A percentile compares a stretch with the other conserved stretches of the same genome.
Evolutionary conservation across 1,140 invertebrate species (phyloP).

Genomic region (Drosophila kanapiae): DNA sequence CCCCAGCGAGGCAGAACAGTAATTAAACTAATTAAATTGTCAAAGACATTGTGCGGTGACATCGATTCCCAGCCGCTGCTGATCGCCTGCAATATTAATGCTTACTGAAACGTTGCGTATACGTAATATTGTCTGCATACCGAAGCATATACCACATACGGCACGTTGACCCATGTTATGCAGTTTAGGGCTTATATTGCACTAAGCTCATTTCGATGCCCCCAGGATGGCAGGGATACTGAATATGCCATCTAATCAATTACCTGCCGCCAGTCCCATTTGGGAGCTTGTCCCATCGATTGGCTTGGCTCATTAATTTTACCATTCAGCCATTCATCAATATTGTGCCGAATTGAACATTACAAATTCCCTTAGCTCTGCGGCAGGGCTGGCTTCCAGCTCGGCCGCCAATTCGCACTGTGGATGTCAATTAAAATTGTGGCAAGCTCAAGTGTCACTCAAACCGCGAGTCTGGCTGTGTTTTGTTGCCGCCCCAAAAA

Average conservation of each 20-base stretch:
- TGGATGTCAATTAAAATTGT: conserved; percentile 80
- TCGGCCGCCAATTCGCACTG: conserved; percentile 11
- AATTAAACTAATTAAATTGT: conserved; percentile 56
- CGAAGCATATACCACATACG: conserved; percentile 18
- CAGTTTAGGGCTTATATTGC: conserved; percentile 27
- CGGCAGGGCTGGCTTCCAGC: background rate
- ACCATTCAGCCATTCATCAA: conserved; percentile 65
- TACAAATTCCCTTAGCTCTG: conserved; percentile 33
- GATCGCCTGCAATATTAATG: conserved; percentile 32
- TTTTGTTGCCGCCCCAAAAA: conserved; percentile 30
- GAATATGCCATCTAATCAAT: conserved; percentile 62
- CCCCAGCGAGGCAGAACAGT: conserved; percentile 4
- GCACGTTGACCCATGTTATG: conserved; percentile 26
- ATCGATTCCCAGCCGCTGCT: conserved; percentile 7
- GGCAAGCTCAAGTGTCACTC: conserved; percentile 77
- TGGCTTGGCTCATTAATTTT: conserved; percentile 61
- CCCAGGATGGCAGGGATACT: background rate
- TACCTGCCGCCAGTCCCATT: conserved; percentile 28
- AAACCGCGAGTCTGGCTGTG: conserved; percentile 30
- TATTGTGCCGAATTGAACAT: conserved; percentile 47
- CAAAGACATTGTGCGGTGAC: conserved; percentile 20
- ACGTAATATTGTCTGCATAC: conserved; percentile 15
- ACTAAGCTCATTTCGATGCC: conserved; percentile 14
- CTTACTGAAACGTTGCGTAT: conserved; percentile 33
- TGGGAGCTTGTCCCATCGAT: conserved; percentile 27